phyloP scores from a whole-genome alignment of 2,113 vertebrate species.

The Entelurus aequoreus region DNA sequence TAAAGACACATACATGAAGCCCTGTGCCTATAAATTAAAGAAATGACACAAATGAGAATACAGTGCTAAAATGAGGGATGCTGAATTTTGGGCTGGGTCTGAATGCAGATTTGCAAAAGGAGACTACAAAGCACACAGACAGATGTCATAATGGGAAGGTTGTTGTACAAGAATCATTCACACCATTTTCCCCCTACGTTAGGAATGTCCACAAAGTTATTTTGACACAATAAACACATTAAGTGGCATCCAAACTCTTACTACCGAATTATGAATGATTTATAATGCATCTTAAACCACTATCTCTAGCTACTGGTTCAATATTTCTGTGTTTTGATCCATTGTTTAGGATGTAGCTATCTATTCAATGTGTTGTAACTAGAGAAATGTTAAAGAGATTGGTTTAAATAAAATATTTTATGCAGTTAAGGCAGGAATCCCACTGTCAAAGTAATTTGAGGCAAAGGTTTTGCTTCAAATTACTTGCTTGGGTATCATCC shows the following conservation, averaged over 20 bases:
- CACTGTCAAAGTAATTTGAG: too few relatives aligned
- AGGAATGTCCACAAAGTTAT: constrained; percentile 6
- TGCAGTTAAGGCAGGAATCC: too few relatives aligned
- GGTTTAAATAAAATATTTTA: too few relatives aligned
- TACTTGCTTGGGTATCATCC: too few relatives aligned
- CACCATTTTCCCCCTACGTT: constrained; percentile 7
- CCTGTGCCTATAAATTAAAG: constrained; percentile 9
- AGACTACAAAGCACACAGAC: constrained; percentile 58
- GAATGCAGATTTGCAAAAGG: constrained; percentile 62
- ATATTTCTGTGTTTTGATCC: too few relatives aligned
- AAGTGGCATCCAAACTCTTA: constrained; percentile 6
- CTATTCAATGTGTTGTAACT: too few relatives aligned
- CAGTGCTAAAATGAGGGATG: constrained; percentile 32
- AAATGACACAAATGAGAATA: constrained; percentile 19
- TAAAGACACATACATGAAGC: constrained; percentile 17
- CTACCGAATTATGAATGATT: neutral
- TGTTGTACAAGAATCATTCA: constrained; percentile 35
- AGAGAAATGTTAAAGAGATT: too few relatives aligned
- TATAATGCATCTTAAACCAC: neutral
- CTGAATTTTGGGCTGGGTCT: constrained; percentile 40
- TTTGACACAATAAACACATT: neutral
- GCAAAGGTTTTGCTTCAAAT: too few relatives aligned
- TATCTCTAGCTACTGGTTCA: too few relatives aligned
- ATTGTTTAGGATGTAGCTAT: too few relatives aligned
- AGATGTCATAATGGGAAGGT: constrained; percentile 48